Base-by-base conservation (phyloP, 2,888 invertebrate genomes). In the Ptychoptera contaminata region DNA sequence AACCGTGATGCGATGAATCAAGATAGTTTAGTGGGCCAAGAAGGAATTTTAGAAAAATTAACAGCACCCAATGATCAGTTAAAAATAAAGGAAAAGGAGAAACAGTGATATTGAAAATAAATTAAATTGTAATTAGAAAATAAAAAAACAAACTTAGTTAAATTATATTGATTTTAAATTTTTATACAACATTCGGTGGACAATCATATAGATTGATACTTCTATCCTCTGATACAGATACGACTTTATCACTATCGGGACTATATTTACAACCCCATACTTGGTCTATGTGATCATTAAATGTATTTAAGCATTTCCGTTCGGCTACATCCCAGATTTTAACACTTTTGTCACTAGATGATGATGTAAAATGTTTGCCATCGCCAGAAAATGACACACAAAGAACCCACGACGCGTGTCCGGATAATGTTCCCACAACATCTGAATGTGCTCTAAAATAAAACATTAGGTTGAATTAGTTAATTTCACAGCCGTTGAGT, bases 381-480 rank as follows among this genome's bases (percentile, higher is more conserved):
- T 94, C 88, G 1, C 90, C 84, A 7, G 92, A 83, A 62, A 94
- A 94, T 11, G 87, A 82, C 1, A 94, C 92, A 48, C 86, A 85
- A 0, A 96, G 71, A 9, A 97, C 94, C 94, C 96, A 97, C 0
- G 94, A 93, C 0, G 87, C 88, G 61, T 97, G 96, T 0, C 96
- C 96, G 0, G 94, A 93, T 47, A 97, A 67, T 0, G 94, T 94
- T 1, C 87, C 88, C 0, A 87, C 86, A 44, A 92, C 76, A 65
- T 88, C 83, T 6, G 90, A 88, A 59, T 91, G 87, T 58, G 86
- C 85, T 4, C 91, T 92, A 65, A 39, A 70, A 50, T 49, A 10
- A 10, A 6, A 23, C 15, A 29, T 14, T n/a, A 3, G 2, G 23
- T 23, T 23, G 7, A 23, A 23, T 7, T 7, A 5, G 23, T 5